These are phyloP conservation scores for Pollenia angustigena DNA, from an alignment of 2,888 invertebrate species.

Conservation along the genomic window DNA sequence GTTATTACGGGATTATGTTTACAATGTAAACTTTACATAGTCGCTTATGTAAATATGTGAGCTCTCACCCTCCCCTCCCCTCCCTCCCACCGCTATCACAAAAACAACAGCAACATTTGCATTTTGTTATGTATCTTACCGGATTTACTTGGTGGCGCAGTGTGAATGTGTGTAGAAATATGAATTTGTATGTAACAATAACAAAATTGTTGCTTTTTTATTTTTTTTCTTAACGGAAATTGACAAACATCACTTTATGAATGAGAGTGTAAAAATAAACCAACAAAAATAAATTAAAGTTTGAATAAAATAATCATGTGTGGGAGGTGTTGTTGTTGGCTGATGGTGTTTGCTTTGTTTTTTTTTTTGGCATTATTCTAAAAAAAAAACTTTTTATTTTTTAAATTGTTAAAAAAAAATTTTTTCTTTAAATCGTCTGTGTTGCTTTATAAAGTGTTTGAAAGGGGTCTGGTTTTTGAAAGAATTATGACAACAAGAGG, in stretches of 20 bases:
- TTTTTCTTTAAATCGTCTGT: background rate
- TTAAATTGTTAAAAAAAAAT: background rate
- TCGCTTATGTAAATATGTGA: no score
- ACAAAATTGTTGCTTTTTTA: background rate
- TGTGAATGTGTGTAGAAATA: background rate
- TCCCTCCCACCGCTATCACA: no score
- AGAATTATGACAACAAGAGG: background rate
- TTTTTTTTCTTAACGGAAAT: conserved; percentile 49
- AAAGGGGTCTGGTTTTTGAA: background rate
- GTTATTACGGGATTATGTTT: no score
- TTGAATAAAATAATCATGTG: conserved; percentile 32
- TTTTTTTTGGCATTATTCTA: conserved; percentile 8
- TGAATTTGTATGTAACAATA: background rate
- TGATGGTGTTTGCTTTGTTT: conserved; percentile 4
- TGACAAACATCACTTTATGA: conserved; percentile 59
- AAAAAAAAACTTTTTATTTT: background rate
- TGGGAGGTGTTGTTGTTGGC: conserved; percentile 22
- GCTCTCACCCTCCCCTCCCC: no score
- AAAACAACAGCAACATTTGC: no score
- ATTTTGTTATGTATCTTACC: background rate
- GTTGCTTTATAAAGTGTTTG: background rate
- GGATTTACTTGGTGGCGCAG: background rate
- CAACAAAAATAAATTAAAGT: conserved; percentile 27
- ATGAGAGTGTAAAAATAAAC: conserved; percentile 11
- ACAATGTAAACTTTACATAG: no score